Conservation (phyloP, 23 tunicate genomes). For the Botrylloides violaceus region DNA sequence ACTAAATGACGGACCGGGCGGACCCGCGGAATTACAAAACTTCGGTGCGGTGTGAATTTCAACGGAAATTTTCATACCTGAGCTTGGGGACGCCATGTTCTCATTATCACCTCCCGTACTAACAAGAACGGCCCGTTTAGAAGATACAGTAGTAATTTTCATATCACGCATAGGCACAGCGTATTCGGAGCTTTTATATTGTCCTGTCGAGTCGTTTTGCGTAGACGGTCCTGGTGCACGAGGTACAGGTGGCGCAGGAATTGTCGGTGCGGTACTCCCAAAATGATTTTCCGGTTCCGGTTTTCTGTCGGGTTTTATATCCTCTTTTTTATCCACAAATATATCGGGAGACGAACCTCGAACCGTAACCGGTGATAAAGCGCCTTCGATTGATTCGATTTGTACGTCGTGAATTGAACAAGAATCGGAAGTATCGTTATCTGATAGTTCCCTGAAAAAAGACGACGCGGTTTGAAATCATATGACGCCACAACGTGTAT, state of each 20-base stretch:
- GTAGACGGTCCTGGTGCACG: conserved; percentile 24
- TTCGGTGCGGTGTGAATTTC: too few species aligned
- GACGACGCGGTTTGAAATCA: too few species aligned
- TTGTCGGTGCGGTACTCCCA: conserved; percentile 10
- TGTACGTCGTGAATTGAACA: background rate
- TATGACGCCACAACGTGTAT: too few species aligned
- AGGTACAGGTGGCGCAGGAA: conserved; percentile 8
- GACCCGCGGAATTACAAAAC: too few species aligned
- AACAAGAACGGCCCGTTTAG: conserved; percentile 32
- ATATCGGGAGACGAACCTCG: conserved; percentile 13
- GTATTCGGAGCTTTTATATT: conserved; percentile 40
- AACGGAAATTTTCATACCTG: background rate
- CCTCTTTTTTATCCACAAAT: conserved; percentile 1
- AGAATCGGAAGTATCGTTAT: conserved; percentile 6
- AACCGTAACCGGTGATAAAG: background rate
- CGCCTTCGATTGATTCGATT: background rate
- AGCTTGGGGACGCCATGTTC: conserved; percentile 1
- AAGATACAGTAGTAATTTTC: conserved; percentile 20
- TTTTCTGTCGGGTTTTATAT: background rate
- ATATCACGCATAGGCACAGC: conserved; percentile 53
- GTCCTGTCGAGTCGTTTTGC: background rate
- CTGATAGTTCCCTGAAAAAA: conserved; percentile 19
- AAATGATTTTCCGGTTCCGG: background rate
- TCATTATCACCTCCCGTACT: conserved; percentile 13
- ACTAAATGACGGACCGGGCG: too few species aligned